These are phyloP conservation scores for Bombylius major DNA, from an alignment of 2,888 invertebrate genomes.

Conservation along the genomic window DNA sequence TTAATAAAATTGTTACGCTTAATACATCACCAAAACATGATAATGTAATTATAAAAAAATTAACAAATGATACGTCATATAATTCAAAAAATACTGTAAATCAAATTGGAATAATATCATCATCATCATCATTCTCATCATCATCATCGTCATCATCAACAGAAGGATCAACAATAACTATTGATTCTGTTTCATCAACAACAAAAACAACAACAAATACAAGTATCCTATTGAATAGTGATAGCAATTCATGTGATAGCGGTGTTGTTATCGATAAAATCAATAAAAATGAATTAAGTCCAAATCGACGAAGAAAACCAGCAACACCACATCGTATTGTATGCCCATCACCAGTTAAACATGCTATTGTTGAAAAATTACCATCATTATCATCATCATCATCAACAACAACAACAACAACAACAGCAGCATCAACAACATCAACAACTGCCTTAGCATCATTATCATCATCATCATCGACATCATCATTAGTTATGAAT, in stretches of 20 bases:
- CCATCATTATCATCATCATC: neutral
- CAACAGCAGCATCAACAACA: too few relatives aligned
- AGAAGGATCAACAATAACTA: neutral
- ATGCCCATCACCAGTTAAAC: constrained; percentile 33
- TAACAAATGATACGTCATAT: too few relatives aligned
- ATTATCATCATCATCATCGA: neutral
- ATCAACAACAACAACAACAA: too few relatives aligned
- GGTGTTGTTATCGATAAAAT: constrained; percentile 29
- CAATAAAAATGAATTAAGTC: constrained; percentile 13
- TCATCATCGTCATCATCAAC: neutral
- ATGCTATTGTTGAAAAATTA: constrained; percentile 15
- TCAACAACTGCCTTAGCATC: neutral
- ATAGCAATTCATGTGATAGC: constrained; percentile 37
- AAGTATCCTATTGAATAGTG: constrained; percentile 23
- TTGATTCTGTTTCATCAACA: neutral
- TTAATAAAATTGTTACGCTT: constrained; percentile 31
- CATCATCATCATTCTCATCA: neutral
- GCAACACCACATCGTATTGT: constrained; percentile 49
- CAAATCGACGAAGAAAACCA: constrained; percentile 29
- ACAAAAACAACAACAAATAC: neutral
- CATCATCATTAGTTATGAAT: constrained; percentile 1
- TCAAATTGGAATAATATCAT: neutral
- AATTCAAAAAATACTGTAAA: neutral
- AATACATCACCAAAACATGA: constrained; percentile 19
- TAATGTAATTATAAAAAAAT: neutral